Evolutionary conservation across 1,140 invertebrate genomes (phyloP).

Genomic region (Melanaphis sacchari): DNA sequence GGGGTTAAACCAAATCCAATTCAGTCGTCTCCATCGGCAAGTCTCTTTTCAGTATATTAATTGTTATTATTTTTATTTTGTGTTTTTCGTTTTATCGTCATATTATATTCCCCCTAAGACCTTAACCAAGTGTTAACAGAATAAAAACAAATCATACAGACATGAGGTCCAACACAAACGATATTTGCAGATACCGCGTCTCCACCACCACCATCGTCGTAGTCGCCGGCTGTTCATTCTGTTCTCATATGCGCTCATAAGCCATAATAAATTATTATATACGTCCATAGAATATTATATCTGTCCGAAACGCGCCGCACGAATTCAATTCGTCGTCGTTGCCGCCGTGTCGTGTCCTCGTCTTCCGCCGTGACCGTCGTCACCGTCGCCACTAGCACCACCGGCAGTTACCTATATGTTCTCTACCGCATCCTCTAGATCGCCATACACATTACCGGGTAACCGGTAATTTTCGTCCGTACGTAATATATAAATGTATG

Average conservation of each 20-base stretch:
- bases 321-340: not conserved
- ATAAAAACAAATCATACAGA: not conserved
- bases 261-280: not conserved
- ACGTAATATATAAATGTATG: not conserved
- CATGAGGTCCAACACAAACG: not conserved
- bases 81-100: not conserved
- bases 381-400: not conserved
- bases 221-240: not conserved
- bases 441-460: conserved; percentile 12
- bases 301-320: not conserved
- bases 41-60: not conserved
- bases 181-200: not conserved
- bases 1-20: not conserved
- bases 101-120: no score
- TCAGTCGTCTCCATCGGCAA: not conserved
- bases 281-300: conserved; percentile 3
- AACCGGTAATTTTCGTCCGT: conserved; percentile 26
- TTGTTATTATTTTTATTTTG: not conserved
- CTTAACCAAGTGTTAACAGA: not conserved
- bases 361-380: not conserved
- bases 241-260: not conserved
- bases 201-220: not conserved
- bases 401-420: not conserved
- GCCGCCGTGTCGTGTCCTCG: not conserved
- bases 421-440: not conserved